Conservation (phyloP, 2,888 invertebrate genomes). For the Calliopum simillimum region DNA sequence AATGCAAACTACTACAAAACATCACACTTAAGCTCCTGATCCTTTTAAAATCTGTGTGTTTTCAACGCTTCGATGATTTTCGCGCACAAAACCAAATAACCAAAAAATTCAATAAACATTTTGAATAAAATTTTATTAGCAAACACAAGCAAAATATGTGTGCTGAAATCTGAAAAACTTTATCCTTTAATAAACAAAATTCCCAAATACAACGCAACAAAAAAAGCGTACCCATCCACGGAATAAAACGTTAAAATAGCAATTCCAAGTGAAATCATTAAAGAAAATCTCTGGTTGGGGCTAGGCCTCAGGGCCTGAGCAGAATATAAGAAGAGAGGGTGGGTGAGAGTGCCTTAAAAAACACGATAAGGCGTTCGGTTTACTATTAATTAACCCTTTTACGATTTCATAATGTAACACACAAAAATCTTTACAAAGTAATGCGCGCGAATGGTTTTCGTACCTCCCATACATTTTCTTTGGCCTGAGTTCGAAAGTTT, state of each 20-base stretch:
- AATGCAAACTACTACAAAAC: too few species aligned
- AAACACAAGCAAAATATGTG: slow-evolving; percentile 44
- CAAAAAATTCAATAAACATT: slow-evolving; percentile 55
- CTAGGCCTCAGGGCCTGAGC: neutral
- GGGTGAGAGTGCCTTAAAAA: neutral
- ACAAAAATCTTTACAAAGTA: slow-evolving; percentile 30
- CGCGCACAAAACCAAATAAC: slow-evolving; percentile 29
- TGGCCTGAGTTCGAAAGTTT: slow-evolving; percentile 13
- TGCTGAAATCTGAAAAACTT: slow-evolving; percentile 42
- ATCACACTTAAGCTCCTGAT: too few species aligned
- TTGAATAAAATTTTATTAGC: slow-evolving; percentile 59
- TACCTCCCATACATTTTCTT: too few species aligned
- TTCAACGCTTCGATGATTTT: slow-evolving; percentile 3
- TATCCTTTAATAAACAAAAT: slow-evolving; percentile 56
- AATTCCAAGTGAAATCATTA: slow-evolving; percentile 6
- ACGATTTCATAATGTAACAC: slow-evolving; percentile 38
- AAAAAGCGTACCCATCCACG: slow-evolving; percentile 39
- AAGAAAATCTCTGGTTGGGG: slow-evolving; percentile 45
- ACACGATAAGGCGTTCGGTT: slow-evolving; percentile 22
- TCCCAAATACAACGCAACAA: slow-evolving; percentile 37
- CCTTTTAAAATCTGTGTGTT: neutral
- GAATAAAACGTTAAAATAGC: slow-evolving; percentile 42
- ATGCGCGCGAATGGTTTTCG: neutral
- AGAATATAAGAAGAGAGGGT: neutral
- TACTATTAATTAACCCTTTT: slow-evolving; percentile 62